A percentile compares a stretch with the other conserved stretches of the same genome.
Conservation (phyloP, 2,888 invertebrate genomes). For the Cantharis flavilabris region DNA sequence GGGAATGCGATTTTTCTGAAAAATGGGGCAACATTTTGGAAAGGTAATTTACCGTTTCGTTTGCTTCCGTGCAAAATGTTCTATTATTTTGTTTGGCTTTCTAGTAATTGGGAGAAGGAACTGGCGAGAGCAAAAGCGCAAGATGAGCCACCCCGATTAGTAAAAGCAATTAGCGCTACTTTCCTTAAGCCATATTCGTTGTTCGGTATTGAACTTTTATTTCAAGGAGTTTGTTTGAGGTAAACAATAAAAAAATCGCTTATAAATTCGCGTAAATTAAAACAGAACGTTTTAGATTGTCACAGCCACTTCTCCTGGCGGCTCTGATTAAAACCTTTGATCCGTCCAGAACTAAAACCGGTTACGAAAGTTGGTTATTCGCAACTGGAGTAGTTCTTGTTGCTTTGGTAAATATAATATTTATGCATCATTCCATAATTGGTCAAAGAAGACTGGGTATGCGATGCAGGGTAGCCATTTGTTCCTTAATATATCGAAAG, state of each 20-base stretch:
- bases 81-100: neutral
- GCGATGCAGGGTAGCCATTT: slow-evolving; percentile 76
- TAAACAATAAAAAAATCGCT: neutral
- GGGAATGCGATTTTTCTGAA: slow-evolving; percentile 66
- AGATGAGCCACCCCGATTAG: slow-evolving; percentile 63
- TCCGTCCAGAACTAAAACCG: slow-evolving; percentile 56
- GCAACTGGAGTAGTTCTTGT: slow-evolving; percentile 65
- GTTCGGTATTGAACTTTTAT: slow-evolving; percentile 62
- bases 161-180: slow-evolving; percentile 63
- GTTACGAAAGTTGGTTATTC: slow-evolving; percentile 67
- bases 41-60: slow-evolving; percentile 50
- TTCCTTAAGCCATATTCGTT: slow-evolving; percentile 65
- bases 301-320: slow-evolving; percentile 65
- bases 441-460: slow-evolving; percentile 71
- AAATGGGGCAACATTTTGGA: slow-evolving; percentile 69
- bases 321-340: slow-evolving; percentile 68
- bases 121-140: slow-evolving; percentile 56
- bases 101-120: slow-evolving; percentile 66
- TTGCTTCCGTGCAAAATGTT: neutral
- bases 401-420: slow-evolving; percentile 62
- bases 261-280: neutral
- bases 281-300: slow-evolving; percentile 57
- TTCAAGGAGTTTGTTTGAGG: slow-evolving; percentile 53
- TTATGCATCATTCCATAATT: slow-evolving; percentile 67
- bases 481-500: slow-evolving; percentile 83